A percentile compares a stretch with the other conserved stretches of the same genome.
Evolutionary conservation across 2,113 vertebrate species (phyloP).

Genomic region (Ceyx melanurus): DNA sequence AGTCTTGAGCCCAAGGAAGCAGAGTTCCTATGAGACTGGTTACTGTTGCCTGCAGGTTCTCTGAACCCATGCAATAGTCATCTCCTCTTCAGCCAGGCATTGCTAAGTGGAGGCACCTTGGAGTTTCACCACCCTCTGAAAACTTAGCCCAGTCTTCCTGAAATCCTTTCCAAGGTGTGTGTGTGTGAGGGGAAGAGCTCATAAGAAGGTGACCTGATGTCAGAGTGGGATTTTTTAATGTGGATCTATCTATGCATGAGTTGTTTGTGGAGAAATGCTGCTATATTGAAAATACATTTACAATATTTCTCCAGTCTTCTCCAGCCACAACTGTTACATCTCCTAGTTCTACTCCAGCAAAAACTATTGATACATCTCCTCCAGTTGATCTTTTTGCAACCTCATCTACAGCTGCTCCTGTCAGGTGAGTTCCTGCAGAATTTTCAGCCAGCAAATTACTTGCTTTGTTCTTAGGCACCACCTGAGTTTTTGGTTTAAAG

Average conservation of each 20-base stretch:
- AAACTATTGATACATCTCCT: conserved; percentile 88
- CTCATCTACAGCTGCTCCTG: conserved; percentile 74
- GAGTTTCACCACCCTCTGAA: not conserved
- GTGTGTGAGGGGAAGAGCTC: not conserved
- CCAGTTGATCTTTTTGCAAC: conserved; percentile 90
- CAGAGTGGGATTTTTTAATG: not conserved
- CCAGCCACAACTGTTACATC: conserved; percentile 87
- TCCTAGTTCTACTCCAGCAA: conserved; percentile 90
- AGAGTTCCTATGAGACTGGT: not conserved
- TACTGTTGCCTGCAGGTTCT: not conserved
- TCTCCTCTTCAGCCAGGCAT: not conserved
- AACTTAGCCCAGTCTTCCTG: not conserved
- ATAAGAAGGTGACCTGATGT: not conserved
- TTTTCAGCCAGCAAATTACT: not conserved
- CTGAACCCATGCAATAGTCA: not conserved
- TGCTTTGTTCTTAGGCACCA: not conserved
- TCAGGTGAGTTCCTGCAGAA: conserved; percentile 70
- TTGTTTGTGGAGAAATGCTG: not conserved
- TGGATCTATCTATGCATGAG: not conserved
- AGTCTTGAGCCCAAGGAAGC: not conserved
- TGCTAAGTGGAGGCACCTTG: not conserved
- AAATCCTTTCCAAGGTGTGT: not conserved
- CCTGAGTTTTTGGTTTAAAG: not conserved
- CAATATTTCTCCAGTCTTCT: conserved; percentile 80
- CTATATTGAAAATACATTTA: not conserved